phyloP scores from a whole-genome alignment of 2,113 vertebrate species.

The Odocoileus hemionus region DNA sequence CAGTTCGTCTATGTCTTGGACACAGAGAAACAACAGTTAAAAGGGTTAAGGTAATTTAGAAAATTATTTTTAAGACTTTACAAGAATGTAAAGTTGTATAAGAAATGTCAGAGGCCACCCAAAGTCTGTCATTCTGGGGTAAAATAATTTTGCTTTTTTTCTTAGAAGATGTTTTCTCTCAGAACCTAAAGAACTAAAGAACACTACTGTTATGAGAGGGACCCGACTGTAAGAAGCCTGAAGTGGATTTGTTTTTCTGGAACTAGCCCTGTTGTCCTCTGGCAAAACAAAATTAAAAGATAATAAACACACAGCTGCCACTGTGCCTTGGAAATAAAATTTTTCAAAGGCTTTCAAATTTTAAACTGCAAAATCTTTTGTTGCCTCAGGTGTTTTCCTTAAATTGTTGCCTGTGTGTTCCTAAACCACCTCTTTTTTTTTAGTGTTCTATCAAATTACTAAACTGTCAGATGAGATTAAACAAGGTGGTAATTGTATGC shows the following conservation, averaged over 20 bases:
- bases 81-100: neutral
- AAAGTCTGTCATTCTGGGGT: neutral
- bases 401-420: neutral
- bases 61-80: neutral
- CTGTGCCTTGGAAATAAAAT: neutral
- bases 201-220: neutral
- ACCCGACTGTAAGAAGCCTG: neutral
- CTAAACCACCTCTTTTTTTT: neutral
- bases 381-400: constrained; percentile 1
- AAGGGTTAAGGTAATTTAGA: neutral
- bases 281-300: constrained; percentile 7
- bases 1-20: neutral
- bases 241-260: neutral
- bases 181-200: neutral
- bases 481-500: neutral
- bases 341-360: constrained; percentile 17
- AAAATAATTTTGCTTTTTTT: neutral
- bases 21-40: neutral
- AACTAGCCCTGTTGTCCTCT: neutral
- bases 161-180: neutral
- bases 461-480: neutral
- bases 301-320: neutral
- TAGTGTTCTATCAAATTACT: neutral
- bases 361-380: neutral
- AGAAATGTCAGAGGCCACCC: neutral